These are phyloP conservation scores for Drosophila bifasciata DNA, from an alignment of 1,140 invertebrate genomes.

Conservation along the genomic window DNA sequence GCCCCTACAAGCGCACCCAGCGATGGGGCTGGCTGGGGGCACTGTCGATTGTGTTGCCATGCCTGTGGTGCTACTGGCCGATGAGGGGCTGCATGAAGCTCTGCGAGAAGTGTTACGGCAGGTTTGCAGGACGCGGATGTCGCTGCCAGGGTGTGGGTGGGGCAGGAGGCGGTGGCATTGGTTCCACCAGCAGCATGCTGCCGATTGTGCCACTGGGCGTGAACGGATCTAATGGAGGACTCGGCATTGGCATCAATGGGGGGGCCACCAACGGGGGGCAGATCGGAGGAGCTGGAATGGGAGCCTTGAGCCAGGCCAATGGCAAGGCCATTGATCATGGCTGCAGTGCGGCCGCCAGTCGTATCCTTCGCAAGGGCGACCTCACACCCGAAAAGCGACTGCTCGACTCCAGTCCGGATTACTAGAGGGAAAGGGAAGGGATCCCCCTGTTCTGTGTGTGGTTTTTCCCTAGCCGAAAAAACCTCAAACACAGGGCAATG, in stretches of 20 bases:
- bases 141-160: conserved; percentile 84
- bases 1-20: conserved; percentile 87
- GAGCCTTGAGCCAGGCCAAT: conserved; percentile 25
- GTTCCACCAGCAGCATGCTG: conserved; percentile 81
- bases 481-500: conserved; percentile 22
- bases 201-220: conserved; percentile 82
- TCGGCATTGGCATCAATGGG: not conserved
- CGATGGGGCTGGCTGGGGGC: conserved; percentile 94
- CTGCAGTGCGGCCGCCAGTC: conserved; percentile 76
- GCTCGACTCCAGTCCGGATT: conserved; percentile 85
- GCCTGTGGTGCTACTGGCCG: conserved; percentile 96
- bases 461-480: conserved; percentile 63
- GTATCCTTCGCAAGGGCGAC: conserved; percentile 78
- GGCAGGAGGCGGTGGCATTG: conserved; percentile 47
- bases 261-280: conserved; percentile 7
- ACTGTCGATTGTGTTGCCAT: conserved; percentile 92
- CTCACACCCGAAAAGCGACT: conserved; percentile 86
- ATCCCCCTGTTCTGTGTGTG: conserved; percentile 41
- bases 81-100: conserved; percentile 91
- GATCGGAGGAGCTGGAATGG: conserved; percentile 3
- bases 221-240: conserved; percentile 29
- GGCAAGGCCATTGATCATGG: conserved; percentile 71
- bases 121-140: conserved; percentile 88
- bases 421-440: conserved; percentile 58
- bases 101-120: conserved; percentile 92